Evolutionary conservation across 2,113 vertebrate genomes (phyloP).

Genomic region (human (Homo sapiens)): DNA sequence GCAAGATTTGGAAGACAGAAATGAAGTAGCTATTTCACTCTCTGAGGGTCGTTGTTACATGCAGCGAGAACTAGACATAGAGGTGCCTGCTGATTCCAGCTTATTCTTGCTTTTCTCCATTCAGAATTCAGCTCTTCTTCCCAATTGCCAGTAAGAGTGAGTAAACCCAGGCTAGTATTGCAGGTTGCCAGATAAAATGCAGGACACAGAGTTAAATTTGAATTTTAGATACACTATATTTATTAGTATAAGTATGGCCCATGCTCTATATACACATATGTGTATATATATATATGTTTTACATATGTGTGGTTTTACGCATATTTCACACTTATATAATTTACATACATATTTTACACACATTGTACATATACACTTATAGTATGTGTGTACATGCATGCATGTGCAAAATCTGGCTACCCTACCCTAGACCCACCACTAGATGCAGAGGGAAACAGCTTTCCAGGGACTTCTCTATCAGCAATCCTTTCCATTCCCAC

Average conservation of each 20-base stretch:
- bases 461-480: background rate
- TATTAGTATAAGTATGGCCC: background rate
- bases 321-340: background rate
- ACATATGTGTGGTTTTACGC: background rate
- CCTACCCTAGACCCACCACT: background rate
- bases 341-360: background rate
- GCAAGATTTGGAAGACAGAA: slow-evolving; percentile 10
- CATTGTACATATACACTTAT: background rate
- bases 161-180: background rate
- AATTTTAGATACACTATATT: background rate
- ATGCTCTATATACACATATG: background rate
- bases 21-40: background rate
- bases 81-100: background rate
- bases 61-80: background rate
- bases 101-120: background rate
- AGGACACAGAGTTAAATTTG: background rate
- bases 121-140: background rate
- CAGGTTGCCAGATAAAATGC: background rate
- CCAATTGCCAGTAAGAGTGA: background rate
- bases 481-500: background rate
- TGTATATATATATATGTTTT: background rate
- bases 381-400: background rate
- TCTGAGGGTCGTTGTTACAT: background rate
- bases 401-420: background rate
- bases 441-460: background rate